These are phyloP conservation scores for Astropecten irregularis DNA, from an alignment of 53 echinoderm and acorn worm species.

Conservation along the genomic window DNA sequence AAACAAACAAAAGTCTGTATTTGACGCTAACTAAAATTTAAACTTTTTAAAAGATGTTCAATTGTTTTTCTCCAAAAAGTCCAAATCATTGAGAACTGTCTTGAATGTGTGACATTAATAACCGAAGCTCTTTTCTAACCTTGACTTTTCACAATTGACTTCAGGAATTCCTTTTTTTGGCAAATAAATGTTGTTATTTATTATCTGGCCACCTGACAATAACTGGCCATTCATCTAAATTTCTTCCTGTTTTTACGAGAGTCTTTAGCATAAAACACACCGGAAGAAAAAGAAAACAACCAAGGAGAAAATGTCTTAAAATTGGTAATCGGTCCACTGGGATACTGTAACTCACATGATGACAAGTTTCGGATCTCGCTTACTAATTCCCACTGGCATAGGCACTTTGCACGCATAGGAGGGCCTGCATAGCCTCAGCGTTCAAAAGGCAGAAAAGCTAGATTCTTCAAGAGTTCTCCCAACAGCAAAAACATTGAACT, in stretches of 20 bases:
- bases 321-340: background rate
- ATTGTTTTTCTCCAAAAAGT: too few species aligned
- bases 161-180: too few species aligned
- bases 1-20: too few species aligned
- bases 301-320: too few species aligned
- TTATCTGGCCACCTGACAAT: slow-evolving; percentile 4
- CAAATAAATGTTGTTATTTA: background rate
- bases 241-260: background rate
- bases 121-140: too few species aligned
- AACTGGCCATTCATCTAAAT: slow-evolving; percentile 14
- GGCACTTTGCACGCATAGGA: background rate
- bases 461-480: background rate
- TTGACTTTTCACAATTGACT: too few species aligned
- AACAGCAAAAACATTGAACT: slow-evolving; percentile 10
- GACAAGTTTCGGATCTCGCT: background rate
- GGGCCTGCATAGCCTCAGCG: slow-evolving; percentile 13
- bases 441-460: too few species aligned
- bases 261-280: background rate
- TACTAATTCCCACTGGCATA: background rate
- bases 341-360: background rate
- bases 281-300: background rate
- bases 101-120: too few species aligned
- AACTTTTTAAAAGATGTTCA: too few species aligned
- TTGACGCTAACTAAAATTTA: too few species aligned
- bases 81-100: too few species aligned